phyloP scores from a whole-genome alignment of 2,888 invertebrate genomes.

The Drosophila differens region DNA sequence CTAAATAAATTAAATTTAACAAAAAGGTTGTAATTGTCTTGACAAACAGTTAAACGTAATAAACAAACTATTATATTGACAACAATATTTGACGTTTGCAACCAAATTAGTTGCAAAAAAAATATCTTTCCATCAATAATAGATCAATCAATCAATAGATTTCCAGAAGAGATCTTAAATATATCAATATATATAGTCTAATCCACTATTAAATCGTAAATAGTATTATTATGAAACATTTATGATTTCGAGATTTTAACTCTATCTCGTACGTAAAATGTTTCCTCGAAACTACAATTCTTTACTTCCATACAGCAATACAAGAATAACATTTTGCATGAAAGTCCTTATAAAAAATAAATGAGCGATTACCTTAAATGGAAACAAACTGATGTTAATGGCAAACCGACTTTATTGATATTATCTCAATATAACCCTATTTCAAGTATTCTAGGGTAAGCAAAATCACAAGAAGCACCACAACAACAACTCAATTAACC shows the following conservation, averaged over 20 bases:
- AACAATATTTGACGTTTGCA: neutral
- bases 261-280: neutral
- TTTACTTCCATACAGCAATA: neutral
- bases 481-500: neutral
- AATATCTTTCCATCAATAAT: neutral
- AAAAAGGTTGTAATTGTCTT: neutral
- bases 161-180: neutral
- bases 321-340: neutral
- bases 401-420: neutral
- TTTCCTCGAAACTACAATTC: neutral
- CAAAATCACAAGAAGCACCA: neutral
- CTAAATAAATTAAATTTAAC: neutral
- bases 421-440: neutral
- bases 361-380: neutral
- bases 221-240: neutral
- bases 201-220: neutral
- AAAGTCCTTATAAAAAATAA: neutral
- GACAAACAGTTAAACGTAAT: neutral
- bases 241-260: neutral
- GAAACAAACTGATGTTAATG: neutral
- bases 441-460: neutral
- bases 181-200: neutral
- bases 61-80: neutral
- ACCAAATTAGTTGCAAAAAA: neutral
- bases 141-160: neutral